Evolutionary conservation across 2,888 invertebrate genomes (phyloP).

Genomic region (Odiellus spinosus): DNA sequence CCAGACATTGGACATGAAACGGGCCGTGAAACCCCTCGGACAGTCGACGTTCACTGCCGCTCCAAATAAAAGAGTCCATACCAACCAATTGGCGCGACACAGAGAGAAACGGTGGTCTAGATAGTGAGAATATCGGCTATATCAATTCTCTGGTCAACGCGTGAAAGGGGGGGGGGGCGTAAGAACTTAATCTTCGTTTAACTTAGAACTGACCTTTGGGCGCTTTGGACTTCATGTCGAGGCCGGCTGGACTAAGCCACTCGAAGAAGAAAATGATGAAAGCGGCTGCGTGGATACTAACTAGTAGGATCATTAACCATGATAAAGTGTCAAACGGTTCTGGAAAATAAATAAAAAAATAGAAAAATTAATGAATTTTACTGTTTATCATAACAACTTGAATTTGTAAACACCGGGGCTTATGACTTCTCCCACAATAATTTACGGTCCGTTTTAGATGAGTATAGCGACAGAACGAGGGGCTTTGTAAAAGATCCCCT

Average conservation of each 20-base stretch:
- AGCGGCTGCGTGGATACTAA: slow-evolving; percentile 32
- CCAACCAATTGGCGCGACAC: slow-evolving; percentile 96
- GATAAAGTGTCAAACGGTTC: slow-evolving; percentile 38
- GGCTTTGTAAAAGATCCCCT: no score
- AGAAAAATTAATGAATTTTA: no score
- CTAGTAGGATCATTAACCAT: slow-evolving; percentile 33
- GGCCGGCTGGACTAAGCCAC: slow-evolving; percentile 30
- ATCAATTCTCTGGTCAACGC: no score
- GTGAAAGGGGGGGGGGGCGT: no score
- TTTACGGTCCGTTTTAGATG: no score
- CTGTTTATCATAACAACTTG: no score
- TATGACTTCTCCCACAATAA: no score
- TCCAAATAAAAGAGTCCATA: slow-evolving; percentile 95
- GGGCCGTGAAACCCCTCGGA: slow-evolving; percentile 78
- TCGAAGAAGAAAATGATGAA: slow-evolving; percentile 32
- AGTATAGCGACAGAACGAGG: no score
- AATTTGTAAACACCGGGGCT: no score
- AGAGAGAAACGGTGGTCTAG: slow-evolving; percentile 56
- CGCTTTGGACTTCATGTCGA: slow-evolving; percentile 26
- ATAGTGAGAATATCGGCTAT: no score
- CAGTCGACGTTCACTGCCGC: slow-evolving; percentile 96
- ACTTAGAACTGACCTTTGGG: slow-evolving; percentile 22
- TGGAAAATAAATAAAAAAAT: slow-evolving; percentile 22
- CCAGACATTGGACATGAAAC: slow-evolving; percentile 92
- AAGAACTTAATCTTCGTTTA: no score